Base-by-base conservation (phyloP, 2,113 vertebrate genomes). In the Neogale vison region DNA sequence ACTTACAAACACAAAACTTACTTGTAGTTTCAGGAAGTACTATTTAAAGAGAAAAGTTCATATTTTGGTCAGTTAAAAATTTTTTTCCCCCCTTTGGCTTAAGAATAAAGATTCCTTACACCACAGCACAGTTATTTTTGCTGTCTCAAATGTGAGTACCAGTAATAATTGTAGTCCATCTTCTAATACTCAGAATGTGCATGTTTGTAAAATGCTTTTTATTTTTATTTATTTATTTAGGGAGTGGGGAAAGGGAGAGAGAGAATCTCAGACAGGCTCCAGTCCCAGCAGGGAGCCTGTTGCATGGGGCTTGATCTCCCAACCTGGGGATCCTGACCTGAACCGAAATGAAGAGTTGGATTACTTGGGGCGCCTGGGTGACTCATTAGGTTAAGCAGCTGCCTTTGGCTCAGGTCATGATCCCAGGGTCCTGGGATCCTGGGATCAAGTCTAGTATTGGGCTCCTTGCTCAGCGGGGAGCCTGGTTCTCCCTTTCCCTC, bases 31-130 rank as follows among this genome's bases (percentile, higher is more conserved):
- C 18, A 88, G 71, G n/a, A 36, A n/a, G 34, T 45, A 29, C 74
- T 88, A 45, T 74, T 96, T 89, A 96, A 88, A 91, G 59, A 94
- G 71, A 79, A 95, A 88, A 85, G 67, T 91, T 74, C 55, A 69
- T 89, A 83, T 87, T 95, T 88, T 76, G 79, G 50, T 79, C 42
- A 88, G 14, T 26, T 18, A 84, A 69, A 95, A 65, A 93, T 5
- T 2, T 21, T 3, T 42, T 21, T 3, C n/a, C 14, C 36, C 76
- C 59, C 34, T n/a, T 20, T 97, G 86, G 55, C 26, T 61, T 93
- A 50, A 94, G 90, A 97, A 87, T 76, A 81, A 94, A 95, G 65
- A 71, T 31, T 79, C 42, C 57, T 14, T 59, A 95, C 95, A 67
- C 71, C 47, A 82, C 24, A 88, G 63, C 6, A 14, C n/a, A 34